phyloP scores from a whole-genome alignment of 2,797 vertebrate genomes.

The Synanceia verrucosa region DNA sequence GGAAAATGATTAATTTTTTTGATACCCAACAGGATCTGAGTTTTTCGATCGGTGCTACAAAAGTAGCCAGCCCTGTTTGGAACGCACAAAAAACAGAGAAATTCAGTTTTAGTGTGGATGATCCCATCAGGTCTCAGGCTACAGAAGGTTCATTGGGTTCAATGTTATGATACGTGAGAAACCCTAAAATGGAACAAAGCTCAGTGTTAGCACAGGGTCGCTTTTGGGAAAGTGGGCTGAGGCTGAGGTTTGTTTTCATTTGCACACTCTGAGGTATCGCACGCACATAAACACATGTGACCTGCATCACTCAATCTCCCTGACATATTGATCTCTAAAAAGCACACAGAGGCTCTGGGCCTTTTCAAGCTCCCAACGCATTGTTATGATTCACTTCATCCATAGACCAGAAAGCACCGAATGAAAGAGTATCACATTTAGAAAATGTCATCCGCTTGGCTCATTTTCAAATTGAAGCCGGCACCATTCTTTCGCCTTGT shows the following conservation, averaged over 20 bases:
- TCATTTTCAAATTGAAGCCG: constrained; percentile 35
- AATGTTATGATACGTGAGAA: constrained; percentile 12
- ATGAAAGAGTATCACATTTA: constrained; percentile 41
- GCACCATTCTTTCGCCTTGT: constrained; percentile 10
- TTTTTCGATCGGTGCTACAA: no score
- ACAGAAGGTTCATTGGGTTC: constrained; percentile 36
- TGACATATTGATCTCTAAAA: constrained; percentile 56
- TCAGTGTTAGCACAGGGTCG: constrained; percentile 20
- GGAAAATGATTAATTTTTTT: no score
- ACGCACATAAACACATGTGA: constrained; percentile 46
- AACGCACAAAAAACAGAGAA: no score
- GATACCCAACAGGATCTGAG: no score
- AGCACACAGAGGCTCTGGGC: constrained; percentile 32
- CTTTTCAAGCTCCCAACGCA: constrained; percentile 34
- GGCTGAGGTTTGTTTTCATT: constrained; percentile 50
- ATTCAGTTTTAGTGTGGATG: constrained; percentile 1
- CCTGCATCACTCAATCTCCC: constrained; percentile 53
- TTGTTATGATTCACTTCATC: constrained; percentile 47
- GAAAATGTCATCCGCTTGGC: constrained; percentile 26
- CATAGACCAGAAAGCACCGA: constrained; percentile 7
- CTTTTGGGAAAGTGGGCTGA: constrained; percentile 26
- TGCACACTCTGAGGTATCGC: constrained; percentile 33
- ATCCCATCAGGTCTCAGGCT: constrained; percentile 6
- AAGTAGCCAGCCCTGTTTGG: no score
- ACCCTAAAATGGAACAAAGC: constrained; percentile 28